Percentiles rank a stretch among this genome's conserved stretches.
phyloP scores from a whole-genome alignment of 2,797 vertebrate species.

The Chrosomus eos region DNA sequence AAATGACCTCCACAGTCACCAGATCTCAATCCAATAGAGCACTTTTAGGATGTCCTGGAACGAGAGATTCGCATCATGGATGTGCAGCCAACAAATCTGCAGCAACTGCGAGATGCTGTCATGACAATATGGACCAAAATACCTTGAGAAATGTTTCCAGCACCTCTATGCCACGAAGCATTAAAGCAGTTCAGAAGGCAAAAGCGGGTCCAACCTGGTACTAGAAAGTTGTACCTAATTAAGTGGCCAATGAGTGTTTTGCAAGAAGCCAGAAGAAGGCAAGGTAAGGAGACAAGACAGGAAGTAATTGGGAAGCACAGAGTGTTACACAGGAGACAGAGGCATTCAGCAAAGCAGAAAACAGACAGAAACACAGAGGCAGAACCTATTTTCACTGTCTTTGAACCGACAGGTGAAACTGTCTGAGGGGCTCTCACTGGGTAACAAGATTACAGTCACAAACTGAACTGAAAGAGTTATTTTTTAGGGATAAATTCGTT shows the following conservation, averaged over 20 bases:
- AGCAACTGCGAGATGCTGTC: background rate
- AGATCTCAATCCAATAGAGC: conserved; percentile 38
- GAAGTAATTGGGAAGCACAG: background rate
- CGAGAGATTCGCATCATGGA: conserved; percentile 63
- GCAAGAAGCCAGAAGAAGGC: background rate
- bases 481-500: background rate
- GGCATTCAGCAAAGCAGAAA: background rate
- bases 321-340: conserved; percentile 6
- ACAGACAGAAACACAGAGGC: conserved; percentile 7
- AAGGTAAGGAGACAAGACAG: background rate
- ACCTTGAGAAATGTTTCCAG: background rate
- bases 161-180: background rate
- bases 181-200: background rate
- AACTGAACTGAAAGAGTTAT: background rate
- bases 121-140: background rate
- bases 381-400: conserved; percentile 23
- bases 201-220: background rate
- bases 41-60: conserved; percentile 60
- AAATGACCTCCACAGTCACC: background rate
- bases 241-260: background rate
- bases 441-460: conserved; percentile 27
- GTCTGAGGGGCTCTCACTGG: background rate
- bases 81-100: conserved; percentile 69
- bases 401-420: conserved; percentile 8
- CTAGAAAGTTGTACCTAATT: background rate